Evolutionary conservation across 2,113 vertebrate genomes (phyloP).

Genomic region (Daboia siamensis): DNA sequence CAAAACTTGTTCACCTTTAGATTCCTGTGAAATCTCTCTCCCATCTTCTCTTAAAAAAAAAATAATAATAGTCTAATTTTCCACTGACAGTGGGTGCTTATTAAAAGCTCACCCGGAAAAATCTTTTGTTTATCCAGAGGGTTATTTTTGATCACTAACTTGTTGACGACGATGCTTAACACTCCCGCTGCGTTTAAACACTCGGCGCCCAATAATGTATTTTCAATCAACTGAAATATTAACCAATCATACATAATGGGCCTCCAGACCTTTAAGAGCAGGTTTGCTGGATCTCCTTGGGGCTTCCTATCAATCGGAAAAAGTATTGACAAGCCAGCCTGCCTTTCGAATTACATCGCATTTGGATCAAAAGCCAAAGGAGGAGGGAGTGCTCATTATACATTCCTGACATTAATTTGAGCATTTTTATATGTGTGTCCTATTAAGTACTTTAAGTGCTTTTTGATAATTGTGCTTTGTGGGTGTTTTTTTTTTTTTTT

Average conservation of each 20-base stretch:
- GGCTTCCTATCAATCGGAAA: constrained; percentile 83
- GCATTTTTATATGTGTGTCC: constrained; percentile 99
- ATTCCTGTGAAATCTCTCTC: constrained; percentile 24
- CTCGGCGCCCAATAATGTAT: constrained; percentile 75
- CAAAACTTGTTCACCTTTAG: neutral
- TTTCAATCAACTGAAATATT: constrained; percentile 91
- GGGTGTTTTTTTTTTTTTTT: constrained; percentile 85
- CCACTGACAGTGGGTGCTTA: constrained; percentile 61
- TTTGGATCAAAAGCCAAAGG: constrained; percentile 82
- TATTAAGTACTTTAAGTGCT: constrained; percentile 99
- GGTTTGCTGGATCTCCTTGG: constrained; percentile 73
- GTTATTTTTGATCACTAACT: constrained; percentile 76
- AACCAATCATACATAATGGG: constrained; percentile 89
- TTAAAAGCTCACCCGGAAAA: constrained; percentile 68
- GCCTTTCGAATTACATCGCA: constrained; percentile 72
- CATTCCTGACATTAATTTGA: constrained; percentile 91
- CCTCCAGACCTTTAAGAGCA: constrained; percentile 74
- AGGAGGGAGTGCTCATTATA: constrained; percentile 87
- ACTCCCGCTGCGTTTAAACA: constrained; percentile 69
- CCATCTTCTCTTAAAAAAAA: constrained; percentile 21
- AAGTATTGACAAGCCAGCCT: constrained; percentile 78
- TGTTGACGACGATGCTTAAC: constrained; percentile 76
- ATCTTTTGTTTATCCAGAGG: constrained; percentile 63
- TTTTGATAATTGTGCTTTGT: constrained; percentile 99
- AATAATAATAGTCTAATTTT: constrained; percentile 63